Evolutionary conservation across 2,888 invertebrate genomes (phyloP).

Genomic region (Cistogaster globosa): DNA sequence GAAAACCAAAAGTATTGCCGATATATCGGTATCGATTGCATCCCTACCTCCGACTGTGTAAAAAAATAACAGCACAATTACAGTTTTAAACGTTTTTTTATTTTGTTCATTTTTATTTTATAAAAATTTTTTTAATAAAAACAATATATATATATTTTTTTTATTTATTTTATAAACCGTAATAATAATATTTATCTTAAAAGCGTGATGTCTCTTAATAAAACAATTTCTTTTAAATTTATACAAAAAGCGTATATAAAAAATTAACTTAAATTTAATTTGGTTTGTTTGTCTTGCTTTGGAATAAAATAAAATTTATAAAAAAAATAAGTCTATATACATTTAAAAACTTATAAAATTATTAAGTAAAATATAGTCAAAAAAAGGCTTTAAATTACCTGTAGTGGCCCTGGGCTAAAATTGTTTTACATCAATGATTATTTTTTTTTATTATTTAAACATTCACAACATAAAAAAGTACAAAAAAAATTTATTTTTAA

Average conservation of each 20-base stretch:
- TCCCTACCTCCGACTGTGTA: too few species aligned
- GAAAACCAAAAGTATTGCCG: too few species aligned
- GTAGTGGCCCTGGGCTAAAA: too few species aligned
- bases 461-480: too few species aligned
- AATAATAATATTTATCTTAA: slow-evolving; percentile 3
- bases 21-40: too few species aligned
- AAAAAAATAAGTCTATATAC: slow-evolving; percentile 44
- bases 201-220: slow-evolving; percentile 28
- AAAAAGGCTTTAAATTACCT: background rate
- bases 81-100: slow-evolving; percentile 57
- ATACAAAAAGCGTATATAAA: background rate
- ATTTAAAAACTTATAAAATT: background rate
- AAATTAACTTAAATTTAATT: slow-evolving; percentile 47
- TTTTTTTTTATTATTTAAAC: too few species aligned
- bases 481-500: too few species aligned
- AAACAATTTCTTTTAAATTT: slow-evolving; percentile 27
- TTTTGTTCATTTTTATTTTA: slow-evolving; percentile 64
- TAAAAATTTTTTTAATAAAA: slow-evolving; percentile 66
- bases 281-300: slow-evolving; percentile 68
- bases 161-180: slow-evolving; percentile 53
- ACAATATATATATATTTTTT: slow-evolving; percentile 28
- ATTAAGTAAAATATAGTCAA: background rate
- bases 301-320: slow-evolving; percentile 23
- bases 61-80: background rate
- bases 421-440: too few species aligned